Evolutionary conservation across 2,797 vertebrate species (phyloP), one percentile per base, ranked within the genome.

Genomic region (Esox lucius): DNA sequence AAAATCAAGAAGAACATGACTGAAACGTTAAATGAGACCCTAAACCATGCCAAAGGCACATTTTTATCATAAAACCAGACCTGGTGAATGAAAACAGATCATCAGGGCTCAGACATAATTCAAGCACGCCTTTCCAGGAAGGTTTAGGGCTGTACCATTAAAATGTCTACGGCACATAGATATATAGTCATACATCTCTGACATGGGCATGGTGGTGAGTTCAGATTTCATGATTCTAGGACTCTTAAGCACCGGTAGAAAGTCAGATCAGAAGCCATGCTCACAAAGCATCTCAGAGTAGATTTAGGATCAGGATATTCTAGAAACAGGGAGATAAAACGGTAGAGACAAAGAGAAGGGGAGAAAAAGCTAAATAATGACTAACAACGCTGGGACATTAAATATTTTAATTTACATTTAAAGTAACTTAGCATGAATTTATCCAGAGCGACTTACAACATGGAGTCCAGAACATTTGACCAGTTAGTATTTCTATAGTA

Each of bases 21-120:
- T 49, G 17, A n/a, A 59, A 59, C 19, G 9, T 8, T 5, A 59
- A 59, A 59, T 59, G 56, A 59, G n/a, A 48, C 11, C 46, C 56
- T 5, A n/a, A 80, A 71, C 66, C 73, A 75, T 22, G 33, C 5
- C 33, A 5, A 5, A 56, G 33, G 68, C 66, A n/a, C 62, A 61
- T n/a, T 2, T 12, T 53, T 24, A 49, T 24, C 8, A 48, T 66
- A 53, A 46, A 61, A 77, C 16, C 13, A 69, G 6, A 59, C 56
- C 19, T n/a, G 8, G 22, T 22, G 7, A 22, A 59, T 22, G 51
- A 9, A 19, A n/a, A n/a, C 7, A 22, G 19, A 59, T 59, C 1
- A 59, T 59, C 19, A n/a, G 22, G 56, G 56, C 8, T 19, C 15
- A 53, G 51, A 53, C 1, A 53, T 17, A 22, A 19, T 59, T 22